Evolutionary conservation across 2,113 vertebrate genomes (phyloP), one percentile per base, ranked within the genome.

Genomic region (Gobio gobio): DNA sequence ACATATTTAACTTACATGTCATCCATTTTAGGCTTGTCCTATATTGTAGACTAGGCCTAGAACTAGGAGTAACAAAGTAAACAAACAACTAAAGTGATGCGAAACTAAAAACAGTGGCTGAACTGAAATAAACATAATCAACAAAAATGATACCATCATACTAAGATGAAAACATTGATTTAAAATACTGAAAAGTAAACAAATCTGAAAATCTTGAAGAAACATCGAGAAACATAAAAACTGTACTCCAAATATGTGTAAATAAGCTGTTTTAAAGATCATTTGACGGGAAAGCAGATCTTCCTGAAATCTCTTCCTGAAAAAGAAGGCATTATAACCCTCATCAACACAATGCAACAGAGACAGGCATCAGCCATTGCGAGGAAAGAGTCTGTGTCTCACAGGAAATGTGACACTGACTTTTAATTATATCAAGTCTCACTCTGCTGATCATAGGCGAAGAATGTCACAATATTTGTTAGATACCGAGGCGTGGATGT

Each of bases 371-470:
- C 40, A 81, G 68, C 56, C 49, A 33, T 24, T 29, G 64, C 80
- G 14, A 56, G 54, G 24, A 10, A 59, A 16, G 59, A 70, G 64
- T 24, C 3, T 68, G 76, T 61, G 49, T 85, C 36, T 83, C 56
- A 40, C n/a, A 83, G 49, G 56, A 78, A 84, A 64, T 58, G 14
- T 80, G 72, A 49, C 29, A 76, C 56, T n/a, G 20, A 75, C 22
- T 88, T 93, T 88, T 89, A 93, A 90, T 93, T 90, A 91, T 33
- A 54, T 56, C 51, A 81, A 74, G 83, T 56, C 24, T 59, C 16
- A 85, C 54, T 90, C 82, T 72, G 79, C 12, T 88, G 86, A 90
- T 86, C 58, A 9, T 47, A 76, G 56, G 12, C 12, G 16, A 63
- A 66, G 59, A 72, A 59, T 66, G 77, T 73, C 88, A 90, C 78